Percentiles rank a stretch among this genome's conserved stretches.
phyloP scores from a whole-genome alignment of 2,113 vertebrate genomes.

The Apodemus sylvaticus region DNA sequence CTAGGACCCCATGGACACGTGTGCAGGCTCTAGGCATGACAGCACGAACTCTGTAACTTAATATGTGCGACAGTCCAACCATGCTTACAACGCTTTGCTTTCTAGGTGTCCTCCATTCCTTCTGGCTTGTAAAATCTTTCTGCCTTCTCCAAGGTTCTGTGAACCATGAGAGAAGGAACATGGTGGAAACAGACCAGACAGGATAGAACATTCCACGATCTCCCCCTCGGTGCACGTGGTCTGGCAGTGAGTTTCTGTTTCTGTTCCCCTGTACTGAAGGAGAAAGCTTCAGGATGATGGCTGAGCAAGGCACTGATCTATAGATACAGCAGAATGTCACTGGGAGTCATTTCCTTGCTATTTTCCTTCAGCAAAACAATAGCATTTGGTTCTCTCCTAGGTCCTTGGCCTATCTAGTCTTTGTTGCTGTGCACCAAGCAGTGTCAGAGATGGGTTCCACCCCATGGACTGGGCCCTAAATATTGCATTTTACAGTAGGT shows the following conservation, averaged over 20 bases:
- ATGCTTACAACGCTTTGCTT: not conserved
- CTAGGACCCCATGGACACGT: not conserved
- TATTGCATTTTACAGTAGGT: not conserved
- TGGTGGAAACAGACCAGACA: not conserved
- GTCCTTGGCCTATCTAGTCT: not conserved
- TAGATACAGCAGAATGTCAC: not conserved
- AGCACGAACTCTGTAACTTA: not conserved
- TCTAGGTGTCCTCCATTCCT: not conserved
- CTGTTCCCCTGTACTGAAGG: not conserved
- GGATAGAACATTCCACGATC: not conserved
- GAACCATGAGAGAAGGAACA: not conserved
- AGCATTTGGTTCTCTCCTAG: not conserved
- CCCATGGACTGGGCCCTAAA: not conserved
- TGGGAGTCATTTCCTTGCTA: not conserved
- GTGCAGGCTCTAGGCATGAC: not conserved
- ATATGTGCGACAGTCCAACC: not conserved
- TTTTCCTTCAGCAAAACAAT: not conserved
- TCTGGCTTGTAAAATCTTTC: not conserved
- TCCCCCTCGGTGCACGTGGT: not conserved
- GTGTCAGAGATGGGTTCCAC: not conserved
- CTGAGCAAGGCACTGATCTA: not conserved
- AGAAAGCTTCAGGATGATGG: not conserved
- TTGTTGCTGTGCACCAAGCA: not conserved
- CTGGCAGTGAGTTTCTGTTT: not conserved
- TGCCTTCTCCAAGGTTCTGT: not conserved